Conservation (phyloP, 1,140 invertebrate genomes). For the Brachionus koreanus region DNA sequence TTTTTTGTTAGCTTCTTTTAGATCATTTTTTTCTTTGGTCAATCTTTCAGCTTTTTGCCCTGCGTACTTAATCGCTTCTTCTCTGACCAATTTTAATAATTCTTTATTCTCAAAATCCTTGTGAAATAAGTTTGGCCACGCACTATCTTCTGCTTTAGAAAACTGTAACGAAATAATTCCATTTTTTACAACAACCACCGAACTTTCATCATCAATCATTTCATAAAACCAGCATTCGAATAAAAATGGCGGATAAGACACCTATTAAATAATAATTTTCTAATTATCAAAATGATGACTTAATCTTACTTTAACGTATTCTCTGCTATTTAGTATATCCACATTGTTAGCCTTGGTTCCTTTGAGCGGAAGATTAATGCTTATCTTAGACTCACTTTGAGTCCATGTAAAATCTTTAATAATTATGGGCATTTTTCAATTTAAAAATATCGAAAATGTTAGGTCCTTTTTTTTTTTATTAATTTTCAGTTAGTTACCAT, state of each 20-base stretch:
- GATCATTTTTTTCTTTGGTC: conserved; percentile 47
- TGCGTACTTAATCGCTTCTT: conserved; percentile 49
- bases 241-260: conserved; percentile 42
- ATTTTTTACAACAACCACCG: neutral
- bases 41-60: conserved; percentile 46
- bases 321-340: neutral
- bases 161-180: conserved; percentile 35
- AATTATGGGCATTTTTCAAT: conserved; percentile 20
- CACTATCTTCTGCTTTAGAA: neutral
- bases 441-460: neutral
- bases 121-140: conserved; percentile 23
- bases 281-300: neutral
- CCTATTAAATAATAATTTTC: neutral
- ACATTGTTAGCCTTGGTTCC: conserved; percentile 38
- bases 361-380: conserved; percentile 34
- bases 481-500: neutral
- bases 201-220: neutral
- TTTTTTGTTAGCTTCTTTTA: conserved; percentile 50
- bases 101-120: conserved; percentile 33
- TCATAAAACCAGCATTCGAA: conserved; percentile 33
- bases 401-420: conserved; percentile 40
- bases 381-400: conserved; percentile 8
- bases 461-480: neutral
- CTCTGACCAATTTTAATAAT: conserved; percentile 42
- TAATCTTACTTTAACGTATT: conserved; percentile 30